These are phyloP conservation scores for Sciurus carolinensis DNA, from an alignment of 2,797 vertebrate species.

Conservation along the genomic window DNA sequence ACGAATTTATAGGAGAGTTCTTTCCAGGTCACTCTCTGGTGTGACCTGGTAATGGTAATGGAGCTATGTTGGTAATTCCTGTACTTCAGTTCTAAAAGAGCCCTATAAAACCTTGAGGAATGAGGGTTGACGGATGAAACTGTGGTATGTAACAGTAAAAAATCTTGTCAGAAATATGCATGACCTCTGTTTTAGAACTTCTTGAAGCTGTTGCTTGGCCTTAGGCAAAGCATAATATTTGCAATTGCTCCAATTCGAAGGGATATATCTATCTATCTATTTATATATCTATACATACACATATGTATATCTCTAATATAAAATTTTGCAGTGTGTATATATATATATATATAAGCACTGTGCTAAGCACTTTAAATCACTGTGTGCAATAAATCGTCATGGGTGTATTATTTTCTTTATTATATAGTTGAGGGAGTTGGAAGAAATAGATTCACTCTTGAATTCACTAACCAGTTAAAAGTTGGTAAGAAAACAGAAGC, in stretches of 20 bases:
- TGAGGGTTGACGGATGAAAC: neutral
- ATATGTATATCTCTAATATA: neutral
- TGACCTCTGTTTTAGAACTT: neutral
- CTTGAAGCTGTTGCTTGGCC: neutral
- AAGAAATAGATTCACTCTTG: neutral
- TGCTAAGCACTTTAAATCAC: neutral
- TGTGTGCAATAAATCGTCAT: neutral
- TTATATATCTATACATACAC: neutral
- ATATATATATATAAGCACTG: neutral
- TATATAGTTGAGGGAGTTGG: neutral
- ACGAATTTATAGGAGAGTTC: neutral
- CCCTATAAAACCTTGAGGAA: neutral
- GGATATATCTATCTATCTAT: too few relatives aligned
- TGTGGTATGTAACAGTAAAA: neutral
- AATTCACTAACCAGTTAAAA: neutral
- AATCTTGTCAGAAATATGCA: neutral
- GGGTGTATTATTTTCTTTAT: neutral
- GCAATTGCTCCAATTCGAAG: neutral
- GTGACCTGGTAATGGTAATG: neutral
- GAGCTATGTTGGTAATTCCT: neutral
- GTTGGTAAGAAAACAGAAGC: neutral
- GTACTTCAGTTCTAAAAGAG: conserved; percentile 33
- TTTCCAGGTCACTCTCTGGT: neutral
- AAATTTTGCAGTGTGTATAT: too few relatives aligned
- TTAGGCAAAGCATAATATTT: neutral